Evolutionary conservation across 2,888 invertebrate genomes (phyloP), one percentile per base, ranked within the genome.

Genomic region (Tillus elongatus): DNA sequence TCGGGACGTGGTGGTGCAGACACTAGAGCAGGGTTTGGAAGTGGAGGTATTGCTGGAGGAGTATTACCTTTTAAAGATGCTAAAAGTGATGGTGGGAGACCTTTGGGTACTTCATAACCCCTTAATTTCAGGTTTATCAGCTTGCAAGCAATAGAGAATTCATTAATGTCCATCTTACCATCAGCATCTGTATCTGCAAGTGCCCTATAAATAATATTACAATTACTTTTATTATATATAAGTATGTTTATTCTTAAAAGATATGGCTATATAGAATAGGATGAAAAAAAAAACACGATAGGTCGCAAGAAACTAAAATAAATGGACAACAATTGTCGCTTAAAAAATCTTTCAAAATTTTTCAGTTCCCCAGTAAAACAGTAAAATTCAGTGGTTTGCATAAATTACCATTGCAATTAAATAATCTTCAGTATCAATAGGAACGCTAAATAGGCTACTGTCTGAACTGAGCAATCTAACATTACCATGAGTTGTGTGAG

Each of bases 91-190:
- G 83, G 81, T 10, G 97, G 97, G 49, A 98, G 70, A 2, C 71
- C 69, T 58, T 84, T 82, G 0, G 97, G 97, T 35, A 97, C 74
- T 60, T 95, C 92, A 54, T 86, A 79, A 2, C 93, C 92, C 36
- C 91, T 82, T 9, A 98, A 70, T 66, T 93, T 95, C 44, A 95
- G 73, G 58, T 88, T 91, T 38, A 95, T 93, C 46, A 76, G 71
- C 73, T 95, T 95, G 73, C 97, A 96, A 33, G 98, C 97, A 53
- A 98, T 91, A 48, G 92, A 92, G 67, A 97, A 98, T 69, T 98
- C 98, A 56, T 85, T 83, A 36, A 92, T 78, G 57, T 96, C 89
- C 75, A 98, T 80, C 69, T 90, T 91, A 0, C 98, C 98, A 71
- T 98, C 98, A 10, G 88, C 81, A 64, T 97, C 91, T 30, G 92